These are phyloP conservation scores for Chymomyza caudatula DNA, from an alignment of 2,888 invertebrate species.

Conservation along the genomic window DNA sequence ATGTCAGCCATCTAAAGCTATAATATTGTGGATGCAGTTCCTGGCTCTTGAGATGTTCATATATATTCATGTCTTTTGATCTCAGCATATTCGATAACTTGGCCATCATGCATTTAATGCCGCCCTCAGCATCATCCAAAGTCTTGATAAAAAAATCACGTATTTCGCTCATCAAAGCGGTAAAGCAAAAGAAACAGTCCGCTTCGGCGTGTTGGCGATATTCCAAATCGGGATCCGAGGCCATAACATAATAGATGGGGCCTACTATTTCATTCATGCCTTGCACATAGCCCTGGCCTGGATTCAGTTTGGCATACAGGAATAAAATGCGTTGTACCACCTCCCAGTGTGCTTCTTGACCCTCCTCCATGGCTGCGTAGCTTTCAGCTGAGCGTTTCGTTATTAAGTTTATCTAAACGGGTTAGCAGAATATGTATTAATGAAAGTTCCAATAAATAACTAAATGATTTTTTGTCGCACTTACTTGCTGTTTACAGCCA, in stretches of 20 bases:
- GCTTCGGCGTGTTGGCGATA: constrained; percentile 96
- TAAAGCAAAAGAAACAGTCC: constrained; percentile 99
- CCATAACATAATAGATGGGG: constrained; percentile 98
- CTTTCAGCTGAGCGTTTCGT: constrained; percentile 88
- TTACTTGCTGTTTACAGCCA: constrained; percentile 59
- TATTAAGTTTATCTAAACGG: constrained; percentile 82
- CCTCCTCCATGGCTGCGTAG: constrained; percentile 91
- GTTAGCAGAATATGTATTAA: background rate
- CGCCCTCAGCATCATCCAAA: constrained; percentile 94
- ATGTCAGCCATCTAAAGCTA: constrained; percentile 96
- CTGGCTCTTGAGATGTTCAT: constrained; percentile 87
- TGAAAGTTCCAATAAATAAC: background rate
- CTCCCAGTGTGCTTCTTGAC: constrained; percentile 98
- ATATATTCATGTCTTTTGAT: constrained; percentile 87
- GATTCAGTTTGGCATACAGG: constrained; percentile 98
- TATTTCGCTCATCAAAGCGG: constrained; percentile 98
- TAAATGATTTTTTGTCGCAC: constrained; percentile 19
- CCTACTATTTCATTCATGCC: constrained; percentile 99
- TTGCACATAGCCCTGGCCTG: constrained; percentile 96
- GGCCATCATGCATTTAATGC: constrained; percentile 94
- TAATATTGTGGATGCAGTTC: constrained; percentile 97
- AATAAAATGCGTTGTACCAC: constrained; percentile 98
- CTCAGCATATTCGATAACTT: constrained; percentile 87
- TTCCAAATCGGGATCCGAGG: constrained; percentile 89
- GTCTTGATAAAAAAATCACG: constrained; percentile 98